These are phyloP conservation scores for Alviniconcha marisindica DNA, from an alignment of 1,140 invertebrate species.

Conservation along the genomic window DNA sequence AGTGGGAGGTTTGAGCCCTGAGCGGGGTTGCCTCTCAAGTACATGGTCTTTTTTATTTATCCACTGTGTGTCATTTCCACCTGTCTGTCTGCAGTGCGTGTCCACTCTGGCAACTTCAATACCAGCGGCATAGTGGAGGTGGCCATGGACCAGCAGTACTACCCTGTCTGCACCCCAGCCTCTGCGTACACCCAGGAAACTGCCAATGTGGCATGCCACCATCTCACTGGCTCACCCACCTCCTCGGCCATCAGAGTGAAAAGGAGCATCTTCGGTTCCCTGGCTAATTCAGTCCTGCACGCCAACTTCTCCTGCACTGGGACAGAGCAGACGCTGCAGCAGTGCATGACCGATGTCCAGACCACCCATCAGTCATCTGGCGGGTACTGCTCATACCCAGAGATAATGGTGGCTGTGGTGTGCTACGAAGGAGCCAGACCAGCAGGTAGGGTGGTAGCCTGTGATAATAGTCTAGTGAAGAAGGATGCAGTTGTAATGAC, in stretches of 20 bases:
- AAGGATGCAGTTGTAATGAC: too few species aligned
- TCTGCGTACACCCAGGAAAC: neutral
- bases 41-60: neutral
- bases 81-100: neutral
- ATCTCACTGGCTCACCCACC: neutral
- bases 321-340: neutral
- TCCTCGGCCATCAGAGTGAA: neutral
- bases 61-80: too few species aligned
- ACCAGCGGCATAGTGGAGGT: slow-evolving; percentile 27
- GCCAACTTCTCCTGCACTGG: slow-evolving; percentile 10
- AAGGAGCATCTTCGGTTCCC: neutral
- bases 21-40: neutral
- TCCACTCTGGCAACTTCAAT: slow-evolving; percentile 3
- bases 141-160: neutral
- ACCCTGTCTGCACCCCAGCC: neutral
- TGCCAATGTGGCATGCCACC: slow-evolving; percentile 1
- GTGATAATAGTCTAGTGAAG: too few species aligned
- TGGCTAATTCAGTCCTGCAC: neutral
- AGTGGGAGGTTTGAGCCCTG: neutral
- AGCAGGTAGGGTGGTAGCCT: neutral
- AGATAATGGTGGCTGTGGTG: neutral
- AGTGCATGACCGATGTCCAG: neutral
- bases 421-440: slow-evolving; percentile 3
- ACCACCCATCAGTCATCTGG: neutral
- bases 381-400: neutral